Base-by-base conservation (phyloP, 1,140 invertebrate genomes). In the Drosophila subpulchrella region DNA sequence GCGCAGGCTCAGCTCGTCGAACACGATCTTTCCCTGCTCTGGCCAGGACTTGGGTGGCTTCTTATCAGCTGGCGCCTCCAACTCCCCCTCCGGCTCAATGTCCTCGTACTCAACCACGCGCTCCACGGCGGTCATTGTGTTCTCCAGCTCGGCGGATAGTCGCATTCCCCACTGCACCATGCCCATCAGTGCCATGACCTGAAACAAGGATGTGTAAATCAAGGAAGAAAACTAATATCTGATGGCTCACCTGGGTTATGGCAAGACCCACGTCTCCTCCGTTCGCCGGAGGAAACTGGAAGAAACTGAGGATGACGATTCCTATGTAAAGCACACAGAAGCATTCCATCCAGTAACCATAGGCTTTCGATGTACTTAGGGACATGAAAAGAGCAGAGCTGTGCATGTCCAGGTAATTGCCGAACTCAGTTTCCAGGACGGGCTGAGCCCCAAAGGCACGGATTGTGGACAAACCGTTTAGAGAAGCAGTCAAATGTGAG, bases 381-480 rank as follows among this genome's bases (percentile, higher is more conserved):
- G 95, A 95, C 74, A 95, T 79, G 75, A 94, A 95, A 62, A 92
- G 96, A 38, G 95, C 95, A 4, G 95, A 94, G 63, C 95, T 95
- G 78, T 96, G 95, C 41, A 95, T 73, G 82, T 96, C 95, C 94
- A 98, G 96, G 91, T 95, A 94, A 75, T 94, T 95, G 76, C 97
- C 96, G 80, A 97, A 97, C 91, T 97, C 95, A 42, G 95, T 92
- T 72, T 96, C 96, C 13, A 98, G 94, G 51, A 96, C 95, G 61
- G 95, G 93, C 92, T 98, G 95, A 0, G 96, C 96, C 38, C 94
- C 94, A 75, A 96, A 98, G 0, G 98, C 97, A 59, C 98, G 94
- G 57, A 99, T 98, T 0, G 98, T 98, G 0, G 96, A 95, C 6
- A 99, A 93, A 6, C 98, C 98, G 92, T 97, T 96, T 5, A 99